Evolutionary conservation across 1,140 invertebrate species (phyloP).

Genomic region (Drosophila nannoptera): DNA sequence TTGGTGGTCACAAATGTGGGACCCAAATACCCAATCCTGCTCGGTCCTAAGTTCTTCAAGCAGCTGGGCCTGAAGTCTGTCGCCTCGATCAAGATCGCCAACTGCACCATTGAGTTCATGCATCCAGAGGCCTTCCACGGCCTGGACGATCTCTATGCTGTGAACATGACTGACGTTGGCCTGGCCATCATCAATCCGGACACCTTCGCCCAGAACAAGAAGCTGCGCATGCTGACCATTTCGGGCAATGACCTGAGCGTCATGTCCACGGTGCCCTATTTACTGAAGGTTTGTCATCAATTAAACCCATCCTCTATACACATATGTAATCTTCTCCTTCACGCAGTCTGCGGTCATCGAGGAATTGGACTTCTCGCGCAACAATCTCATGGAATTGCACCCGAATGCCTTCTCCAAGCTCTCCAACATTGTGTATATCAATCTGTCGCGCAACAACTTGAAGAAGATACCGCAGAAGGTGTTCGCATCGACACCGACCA

Average conservation of each 20-base stretch:
- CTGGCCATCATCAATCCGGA: conserved; percentile 83
- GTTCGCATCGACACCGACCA: conserved; percentile 81
- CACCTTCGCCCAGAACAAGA: conserved; percentile 83
- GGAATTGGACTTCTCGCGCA: conserved; percentile 84
- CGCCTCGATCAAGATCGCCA: conserved; percentile 82
- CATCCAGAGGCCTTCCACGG: conserved; percentile 83
- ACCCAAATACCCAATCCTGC: conserved; percentile 80
- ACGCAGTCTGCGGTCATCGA: conserved; percentile 82
- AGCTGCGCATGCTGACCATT: conserved; percentile 83
- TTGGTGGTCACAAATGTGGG: conserved; percentile 82
- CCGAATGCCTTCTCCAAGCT: conserved; percentile 83
- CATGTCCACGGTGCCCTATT: conserved; percentile 68
- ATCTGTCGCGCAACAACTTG: conserved; percentile 83
- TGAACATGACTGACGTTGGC: conserved; percentile 84
- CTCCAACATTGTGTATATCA: conserved; percentile 83
- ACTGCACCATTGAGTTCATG: conserved; percentile 81
- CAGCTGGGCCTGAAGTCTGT: conserved; percentile 81
- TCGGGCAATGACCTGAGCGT: conserved; percentile 83
- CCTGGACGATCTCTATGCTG: conserved; percentile 82
- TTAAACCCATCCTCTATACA: background rate
- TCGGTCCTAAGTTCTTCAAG: conserved; percentile 81
- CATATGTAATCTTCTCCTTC: background rate
- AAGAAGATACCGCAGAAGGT: conserved; percentile 82
- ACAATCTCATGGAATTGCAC: conserved; percentile 82
- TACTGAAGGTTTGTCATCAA: conserved; percentile 61